Percentiles rank a stretch among this genome's conserved stretches.
Evolutionary conservation across 2,888 invertebrate species (phyloP).

Genomic region (Xylota segnis): DNA sequence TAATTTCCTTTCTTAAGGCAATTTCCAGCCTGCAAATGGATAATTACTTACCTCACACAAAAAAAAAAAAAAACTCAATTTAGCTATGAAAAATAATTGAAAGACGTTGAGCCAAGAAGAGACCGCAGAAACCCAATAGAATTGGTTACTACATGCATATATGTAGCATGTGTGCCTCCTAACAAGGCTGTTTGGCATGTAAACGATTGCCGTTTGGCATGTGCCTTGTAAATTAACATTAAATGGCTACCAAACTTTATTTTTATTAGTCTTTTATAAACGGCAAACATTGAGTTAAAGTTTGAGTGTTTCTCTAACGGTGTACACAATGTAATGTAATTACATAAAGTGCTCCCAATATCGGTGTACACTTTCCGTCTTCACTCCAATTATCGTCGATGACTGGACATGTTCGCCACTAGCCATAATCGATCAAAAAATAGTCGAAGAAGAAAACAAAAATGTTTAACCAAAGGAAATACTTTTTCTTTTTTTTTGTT

Average conservation of each 20-base stretch:
- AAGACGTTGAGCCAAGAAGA: background rate
- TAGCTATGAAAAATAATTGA: conserved; percentile 15
- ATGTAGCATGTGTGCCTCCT: conserved; percentile 17
- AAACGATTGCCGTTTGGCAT: conserved; percentile 50
- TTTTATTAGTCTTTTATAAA: background rate
- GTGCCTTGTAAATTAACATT: conserved; percentile 13
- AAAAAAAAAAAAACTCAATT: conserved; percentile 1
- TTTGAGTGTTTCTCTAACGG: background rate
- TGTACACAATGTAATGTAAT: conserved; percentile 10
- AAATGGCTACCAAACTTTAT: background rate
- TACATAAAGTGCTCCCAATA: conserved; percentile 41
- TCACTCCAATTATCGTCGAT: conserved; percentile 38
- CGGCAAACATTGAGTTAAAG: too few relatives aligned
- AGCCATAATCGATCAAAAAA: conserved; percentile 22
- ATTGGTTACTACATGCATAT: background rate
- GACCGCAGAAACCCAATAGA: background rate
- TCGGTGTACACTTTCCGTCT: background rate
- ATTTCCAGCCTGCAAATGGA: conserved; percentile 23
- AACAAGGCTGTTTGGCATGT: conserved; percentile 43
- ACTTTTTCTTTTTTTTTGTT: conserved; percentile 4
- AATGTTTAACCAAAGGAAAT: conserved; percentile 11
- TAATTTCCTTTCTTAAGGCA: conserved; percentile 26
- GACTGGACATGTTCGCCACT: conserved; percentile 32
- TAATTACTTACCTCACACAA: conserved; percentile 10
- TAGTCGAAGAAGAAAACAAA: background rate